Percentiles rank a stretch among this genome's conserved stretches.
Conservation (phyloP, 2,797 vertebrate genomes). For the Knipowitschia caucasica region DNA sequence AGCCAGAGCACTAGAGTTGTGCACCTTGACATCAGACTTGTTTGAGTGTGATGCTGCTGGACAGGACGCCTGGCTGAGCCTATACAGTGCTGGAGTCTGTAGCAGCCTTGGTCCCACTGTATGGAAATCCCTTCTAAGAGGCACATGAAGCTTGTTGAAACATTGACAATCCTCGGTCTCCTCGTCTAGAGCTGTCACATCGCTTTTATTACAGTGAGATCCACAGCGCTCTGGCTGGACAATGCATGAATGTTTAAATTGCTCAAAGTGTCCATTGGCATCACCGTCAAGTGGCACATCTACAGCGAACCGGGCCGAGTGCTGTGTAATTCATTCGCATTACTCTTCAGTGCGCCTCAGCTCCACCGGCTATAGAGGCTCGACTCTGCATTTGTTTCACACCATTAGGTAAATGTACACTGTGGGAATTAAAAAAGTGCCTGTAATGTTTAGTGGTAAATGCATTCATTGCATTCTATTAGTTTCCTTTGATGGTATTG, state of each 20-base stretch:
- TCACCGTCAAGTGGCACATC: conserved; percentile 81
- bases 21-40: background rate
- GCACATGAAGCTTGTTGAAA: conserved; percentile 57
- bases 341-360: conserved; percentile 59
- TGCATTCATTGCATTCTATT: conserved; percentile 10
- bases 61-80: background rate
- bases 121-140: conserved; percentile 34
- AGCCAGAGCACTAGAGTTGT: too few relatives aligned
- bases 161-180: conserved; percentile 61
- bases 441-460: conserved; percentile 9
- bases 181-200: conserved; percentile 79
- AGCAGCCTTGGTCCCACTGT: conserved; percentile 16
- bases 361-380: conserved; percentile 48
- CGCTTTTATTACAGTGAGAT: conserved; percentile 77
- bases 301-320: conserved; percentile 61
- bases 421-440: conserved; percentile 39
- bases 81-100: conserved; percentile 13
- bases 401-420: conserved; percentile 34
- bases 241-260: conserved; percentile 89
- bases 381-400: conserved; percentile 42
- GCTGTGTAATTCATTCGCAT: conserved; percentile 67
- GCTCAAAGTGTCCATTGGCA: conserved; percentile 81
- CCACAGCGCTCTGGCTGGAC: conserved; percentile 77
- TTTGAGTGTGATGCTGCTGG: background rate
- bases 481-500: conserved; percentile 19